Evolutionary conservation across 92 coral and sea anemone genomes (phyloP), one percentile per base, ranked within the genome.

Genomic region (Desmophyllum pertusum): DNA sequence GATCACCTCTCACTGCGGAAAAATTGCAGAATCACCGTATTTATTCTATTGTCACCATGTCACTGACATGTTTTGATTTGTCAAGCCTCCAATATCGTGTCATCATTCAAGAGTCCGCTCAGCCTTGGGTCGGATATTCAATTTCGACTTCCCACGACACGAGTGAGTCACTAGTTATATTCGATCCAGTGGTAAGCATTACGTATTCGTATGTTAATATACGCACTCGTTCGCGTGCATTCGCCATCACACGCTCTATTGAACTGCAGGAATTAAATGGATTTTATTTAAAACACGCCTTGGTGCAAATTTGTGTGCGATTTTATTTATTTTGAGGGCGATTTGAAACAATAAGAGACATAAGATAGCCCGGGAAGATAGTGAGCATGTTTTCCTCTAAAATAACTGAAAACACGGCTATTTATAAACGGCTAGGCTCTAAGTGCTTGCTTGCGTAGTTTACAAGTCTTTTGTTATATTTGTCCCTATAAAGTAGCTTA

Each of bases 101-200:
- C 76, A 80, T 80, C 6, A 68, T 48, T 80, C 84, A 68, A 40
- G 25, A 25, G 4, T 43, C 13, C 45, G 15, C 30, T 10, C 27
- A 37, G 43, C 73, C 33, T 62, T 1, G 42, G 45, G 73, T 67
- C 45, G 73, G 73, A 67, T 67, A 19, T 35, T 19, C 73, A 67
- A 0, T 67, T 7, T 17, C 11, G 73, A 11, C 29, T 37, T 67
- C 45, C 14, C 13, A 18, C 42, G 35, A 67, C n/a, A n/a, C n/a
- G n/a, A n/a, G n/a, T n/a, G n/a, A n/a, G n/a, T 35, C 42, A 7
- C 73, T 37, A 50, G 15, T 50, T 18, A 19, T 67, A 17, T 19
- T 67, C 73, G 18, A 67, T 67, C 36, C 73, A n/a, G n/a, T 33
- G 42, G 19, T 67, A 37, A 67, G 42, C 43, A 66, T 42, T 66